Base-by-base conservation (phyloP, 2,797 vertebrate genomes). In the Tragopan temminckii region DNA sequence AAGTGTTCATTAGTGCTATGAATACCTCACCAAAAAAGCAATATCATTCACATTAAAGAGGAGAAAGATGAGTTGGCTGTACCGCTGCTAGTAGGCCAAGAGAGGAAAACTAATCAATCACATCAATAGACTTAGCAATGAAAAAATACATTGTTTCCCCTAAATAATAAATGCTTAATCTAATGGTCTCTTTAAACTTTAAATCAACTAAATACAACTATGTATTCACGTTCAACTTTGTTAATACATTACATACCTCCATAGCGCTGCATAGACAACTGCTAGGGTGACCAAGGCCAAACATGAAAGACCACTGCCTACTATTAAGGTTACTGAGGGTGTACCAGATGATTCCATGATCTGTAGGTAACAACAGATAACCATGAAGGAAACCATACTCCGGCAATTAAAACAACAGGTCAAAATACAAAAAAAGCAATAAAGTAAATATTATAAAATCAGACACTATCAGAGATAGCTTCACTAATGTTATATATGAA, bases 301-400 rank as follows among this genome's bases (percentile, higher is more conserved):
- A 96, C 99, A 99, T 69, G 99, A 99, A 93, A 99, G 98, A 97
- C 99, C 99, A 97, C 99, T 99, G 98, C 99, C 99, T 97, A 99
- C 98, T 98, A 99, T 99, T 97, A 99, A 97, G 96, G 99, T 99
- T 97, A 99, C 99, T 97, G 99, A 99, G 96, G 99, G 99, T 97
- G 99, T 98, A 97, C 99, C 99, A 98, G 99, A 99, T 98, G 99
- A 99, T 98, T 99, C 99, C 99, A 99, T 99, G 98, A 98, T 98
- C 99, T 99, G 98, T 94, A 97, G 97, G 85, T 97, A 85, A 95
- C 75, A 97, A 97, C 17, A 95, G 70, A 80, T 13, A 74, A 82
- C 55, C 42, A 67, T 92, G 84, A 96, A 80, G 46, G 29, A 84
- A 72, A 71, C 1, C 33, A 89, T 48, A 61, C 62, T 72, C 63